phyloP scores from a whole-genome alignment of 2,888 invertebrate species.

The Brenthis daphne region DNA sequence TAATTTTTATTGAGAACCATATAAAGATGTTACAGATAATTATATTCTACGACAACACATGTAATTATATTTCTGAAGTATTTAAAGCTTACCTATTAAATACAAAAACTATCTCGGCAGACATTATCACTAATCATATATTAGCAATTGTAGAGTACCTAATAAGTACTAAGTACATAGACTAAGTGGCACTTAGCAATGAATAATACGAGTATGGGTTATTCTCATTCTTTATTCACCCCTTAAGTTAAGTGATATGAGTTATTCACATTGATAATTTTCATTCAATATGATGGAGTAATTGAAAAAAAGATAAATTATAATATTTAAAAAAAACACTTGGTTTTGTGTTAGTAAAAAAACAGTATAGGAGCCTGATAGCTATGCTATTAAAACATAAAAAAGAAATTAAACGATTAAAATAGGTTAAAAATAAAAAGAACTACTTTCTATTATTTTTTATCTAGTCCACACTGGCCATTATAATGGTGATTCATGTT shows the following conservation, averaged over 20 bases:
- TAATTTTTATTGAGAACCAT: background rate
- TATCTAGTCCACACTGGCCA: constrained; percentile 11
- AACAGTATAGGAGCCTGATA: too few relatives aligned
- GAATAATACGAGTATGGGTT: background rate
- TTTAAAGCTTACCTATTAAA: background rate
- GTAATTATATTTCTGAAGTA: background rate
- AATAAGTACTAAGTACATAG: background rate
- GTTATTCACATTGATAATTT: background rate
- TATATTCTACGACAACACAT: background rate
- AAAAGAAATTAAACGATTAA: background rate
- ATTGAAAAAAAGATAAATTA: too few relatives aligned
- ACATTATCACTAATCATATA: background rate
- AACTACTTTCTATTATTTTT: constrained; percentile 13
- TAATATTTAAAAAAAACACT: too few relatives aligned
- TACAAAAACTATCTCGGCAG: background rate
- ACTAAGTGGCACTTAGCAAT: constrained; percentile 3
- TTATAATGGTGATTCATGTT: constrained; percentile 12
- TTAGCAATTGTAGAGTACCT: constrained; percentile 2
- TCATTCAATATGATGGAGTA: background rate
- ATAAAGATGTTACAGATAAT: background rate
- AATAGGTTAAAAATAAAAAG: constrained; percentile 2
- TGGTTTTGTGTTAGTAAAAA: too few relatives aligned
- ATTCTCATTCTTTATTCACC: background rate
- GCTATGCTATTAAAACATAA: too few relatives aligned
- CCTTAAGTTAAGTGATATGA: background rate